phyloP scores from a whole-genome alignment of 2,888 invertebrate genomes.

The Fabriciana adippe region DNA sequence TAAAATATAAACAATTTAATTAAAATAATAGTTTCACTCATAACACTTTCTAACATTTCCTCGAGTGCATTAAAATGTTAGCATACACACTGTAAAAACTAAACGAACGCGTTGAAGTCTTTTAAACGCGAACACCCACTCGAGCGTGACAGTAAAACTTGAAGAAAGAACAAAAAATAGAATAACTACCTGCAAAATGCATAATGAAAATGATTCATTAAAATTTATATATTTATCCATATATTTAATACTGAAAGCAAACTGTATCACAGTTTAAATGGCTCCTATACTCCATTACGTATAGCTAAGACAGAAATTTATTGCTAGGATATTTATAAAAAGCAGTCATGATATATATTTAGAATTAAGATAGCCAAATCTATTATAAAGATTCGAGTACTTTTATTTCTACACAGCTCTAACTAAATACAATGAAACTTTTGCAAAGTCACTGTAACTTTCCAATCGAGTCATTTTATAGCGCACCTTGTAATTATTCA shows the following conservation, averaged over 20 bases:
- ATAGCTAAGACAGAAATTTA: neutral
- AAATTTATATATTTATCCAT: constrained; percentile 14
- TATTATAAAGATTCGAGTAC: no score
- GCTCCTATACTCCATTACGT: neutral
- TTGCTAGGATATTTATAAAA: no score
- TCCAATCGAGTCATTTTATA: no score
- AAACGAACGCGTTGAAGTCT: constrained; percentile 54
- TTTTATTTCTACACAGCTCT: no score
- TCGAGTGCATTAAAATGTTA: neutral
- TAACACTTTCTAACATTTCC: constrained; percentile 17
- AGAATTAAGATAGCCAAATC: no score
- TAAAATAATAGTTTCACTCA: neutral
- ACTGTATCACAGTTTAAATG: neutral
- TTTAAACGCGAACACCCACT: constrained; percentile 43
- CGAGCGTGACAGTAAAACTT: constrained; percentile 15
- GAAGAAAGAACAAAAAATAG: constrained; percentile 9
- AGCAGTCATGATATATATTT: no score
- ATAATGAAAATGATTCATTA: constrained; percentile 5
- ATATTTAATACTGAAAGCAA: neutral
- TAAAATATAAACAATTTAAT: neutral
- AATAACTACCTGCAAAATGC: constrained; percentile 17
- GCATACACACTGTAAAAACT: neutral
- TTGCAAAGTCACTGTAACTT: no score
- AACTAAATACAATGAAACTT: no score
- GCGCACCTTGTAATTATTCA: no score